Conservation (phyloP, 2,888 invertebrate species). For the Amphipoea lucens region DNA sequence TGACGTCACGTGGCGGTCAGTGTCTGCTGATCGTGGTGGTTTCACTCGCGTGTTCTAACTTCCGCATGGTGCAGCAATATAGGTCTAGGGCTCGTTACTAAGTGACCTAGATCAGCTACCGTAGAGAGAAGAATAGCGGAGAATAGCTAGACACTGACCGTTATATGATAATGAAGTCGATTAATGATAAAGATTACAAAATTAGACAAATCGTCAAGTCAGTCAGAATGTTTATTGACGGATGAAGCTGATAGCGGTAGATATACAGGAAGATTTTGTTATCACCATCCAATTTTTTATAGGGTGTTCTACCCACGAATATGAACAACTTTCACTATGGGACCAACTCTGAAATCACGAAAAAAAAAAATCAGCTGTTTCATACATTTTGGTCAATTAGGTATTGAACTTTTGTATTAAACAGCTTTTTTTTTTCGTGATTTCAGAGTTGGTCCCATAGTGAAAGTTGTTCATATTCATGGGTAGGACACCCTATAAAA, state of each 20-base stretch:
- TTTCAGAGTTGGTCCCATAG: too few relatives aligned
- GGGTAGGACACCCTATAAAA: too few relatives aligned
- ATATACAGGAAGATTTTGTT: too few relatives aligned
- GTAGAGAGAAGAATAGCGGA: not conserved
- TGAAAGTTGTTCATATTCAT: too few relatives aligned
- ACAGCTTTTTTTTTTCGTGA: too few relatives aligned
- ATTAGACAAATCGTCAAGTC: not conserved
- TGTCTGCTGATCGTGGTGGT: constrained; percentile 67
- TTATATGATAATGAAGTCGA: not conserved
- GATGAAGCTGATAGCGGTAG: not conserved
- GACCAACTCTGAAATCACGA: too few relatives aligned
- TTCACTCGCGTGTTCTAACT: constrained; percentile 69
- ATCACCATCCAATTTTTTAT: too few relatives aligned
- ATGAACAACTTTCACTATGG: too few relatives aligned
- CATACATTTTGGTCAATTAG: too few relatives aligned
- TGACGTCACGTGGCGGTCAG: constrained; percentile 77
- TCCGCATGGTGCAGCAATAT: constrained; percentile 65
- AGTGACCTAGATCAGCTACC: constrained; percentile 38
- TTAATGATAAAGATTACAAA: not conserved
- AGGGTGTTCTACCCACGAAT: too few relatives aligned
- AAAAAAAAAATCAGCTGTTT: too few relatives aligned
- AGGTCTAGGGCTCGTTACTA: constrained; percentile 62
- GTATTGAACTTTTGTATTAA: too few relatives aligned
- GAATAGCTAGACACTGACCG: constrained; percentile 2
- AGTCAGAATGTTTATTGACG: not conserved